Evolutionary conservation across 2,888 invertebrate genomes (phyloP).

Genomic region (Limnephilus rhombicus): DNA sequence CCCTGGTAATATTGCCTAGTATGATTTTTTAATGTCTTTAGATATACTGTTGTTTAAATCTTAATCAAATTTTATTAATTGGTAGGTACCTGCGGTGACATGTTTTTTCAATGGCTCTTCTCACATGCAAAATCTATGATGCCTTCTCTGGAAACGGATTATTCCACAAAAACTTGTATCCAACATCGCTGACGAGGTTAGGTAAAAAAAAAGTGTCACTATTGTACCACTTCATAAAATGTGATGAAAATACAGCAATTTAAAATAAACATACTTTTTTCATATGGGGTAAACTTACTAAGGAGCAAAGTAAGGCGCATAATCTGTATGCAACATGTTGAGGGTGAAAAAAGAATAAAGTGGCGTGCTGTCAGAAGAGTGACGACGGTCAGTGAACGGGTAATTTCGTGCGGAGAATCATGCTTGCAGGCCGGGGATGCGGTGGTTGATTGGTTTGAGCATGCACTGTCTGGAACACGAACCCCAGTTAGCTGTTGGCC

Average conservation of each 20-base stretch:
- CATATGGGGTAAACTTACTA: not conserved
- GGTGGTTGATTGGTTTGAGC: slow-evolving; percentile 34
- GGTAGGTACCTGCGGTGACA: not conserved
- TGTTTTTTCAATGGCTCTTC: not conserved
- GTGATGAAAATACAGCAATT: too few relatives aligned
- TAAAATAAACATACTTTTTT: not conserved
- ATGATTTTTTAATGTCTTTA: not conserved
- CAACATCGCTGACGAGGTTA: not conserved
- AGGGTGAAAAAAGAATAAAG: not conserved
- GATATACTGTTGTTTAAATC: not conserved
- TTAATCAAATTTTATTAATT: not conserved
- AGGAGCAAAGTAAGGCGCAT: not conserved
- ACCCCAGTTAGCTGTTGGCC: slow-evolving; percentile 82
- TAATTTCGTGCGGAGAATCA: slow-evolving; percentile 6
- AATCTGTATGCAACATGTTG: not conserved
- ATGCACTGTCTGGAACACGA: slow-evolving; percentile 70
- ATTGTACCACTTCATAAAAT: not conserved
- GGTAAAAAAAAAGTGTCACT: not conserved
- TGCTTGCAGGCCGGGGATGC: slow-evolving; percentile 50
- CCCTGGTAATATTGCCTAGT: not conserved
- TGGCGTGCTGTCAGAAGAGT: slow-evolving; percentile 7
- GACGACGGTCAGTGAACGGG: not conserved
- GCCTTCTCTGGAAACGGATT: not conserved
- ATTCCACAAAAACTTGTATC: not conserved
- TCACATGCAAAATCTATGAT: not conserved